Evolutionary conservation across 2,797 vertebrate species (phyloP), one percentile per base, ranked within the genome.

Genomic region (Pelodytes ibericus): DNA sequence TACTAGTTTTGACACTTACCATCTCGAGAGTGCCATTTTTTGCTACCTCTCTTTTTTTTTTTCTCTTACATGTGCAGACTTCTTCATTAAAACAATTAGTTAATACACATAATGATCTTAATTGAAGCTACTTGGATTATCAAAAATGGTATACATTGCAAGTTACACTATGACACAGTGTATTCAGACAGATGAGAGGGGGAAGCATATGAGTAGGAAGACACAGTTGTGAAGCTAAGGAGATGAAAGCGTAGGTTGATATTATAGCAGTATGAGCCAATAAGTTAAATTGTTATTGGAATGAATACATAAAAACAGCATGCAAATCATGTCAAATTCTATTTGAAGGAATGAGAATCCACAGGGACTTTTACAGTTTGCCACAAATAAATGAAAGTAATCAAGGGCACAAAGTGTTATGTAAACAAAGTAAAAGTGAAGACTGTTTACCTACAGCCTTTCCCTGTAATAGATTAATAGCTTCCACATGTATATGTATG

Each of bases 121-220:
- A 39, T 39, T 39, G 36, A 13, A 8, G 36, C 36, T 8, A 39
- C 7, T 8, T 7, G 15, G 15, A 39, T 39, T 39, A 39, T 7
- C 15, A 39, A n/a, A 39, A 8, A 59, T 16, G 18, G 31, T 33
- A 61, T 69, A 36, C 49, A 22, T 24, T 53, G 4, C 22, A 63
- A 39, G 72, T 66, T 31, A 60, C 27, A 60, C 26, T 33, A 60
- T 60, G 58, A 60, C 25, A 57, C 7, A 67, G 26, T 47, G 31
- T 44, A 24, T 36, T 63, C 18, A 63, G 44, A 30, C 66, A 70
- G 66, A 70, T 53, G 66, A 62, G 66, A 76, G 47, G 66, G 53
- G 31, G 59, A 44, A 13, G 57, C 44, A 62, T 16, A 76, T 70
- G 66, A 76, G 66, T 76, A 76, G 66, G 66, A 76, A 76, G 73